A percentile compares a stretch with the other conserved stretches of the same genome.
Conservation (phyloP, 2,113 vertebrate species). For the Solea solea region DNA sequence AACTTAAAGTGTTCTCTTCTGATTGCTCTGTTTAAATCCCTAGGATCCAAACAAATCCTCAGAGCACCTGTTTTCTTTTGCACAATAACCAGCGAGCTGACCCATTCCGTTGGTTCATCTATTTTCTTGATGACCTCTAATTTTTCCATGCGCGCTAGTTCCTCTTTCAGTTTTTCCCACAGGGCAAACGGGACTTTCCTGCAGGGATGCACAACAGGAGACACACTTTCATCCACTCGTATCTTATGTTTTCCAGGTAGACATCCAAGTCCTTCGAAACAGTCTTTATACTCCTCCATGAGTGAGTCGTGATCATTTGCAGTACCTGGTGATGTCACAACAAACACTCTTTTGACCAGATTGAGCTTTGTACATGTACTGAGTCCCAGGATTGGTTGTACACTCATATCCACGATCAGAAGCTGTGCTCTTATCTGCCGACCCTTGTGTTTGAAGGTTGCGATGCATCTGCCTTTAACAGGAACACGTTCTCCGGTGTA, state of each 20-base stretch:
- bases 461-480: too few species aligned
- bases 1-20: conserved; percentile 18
- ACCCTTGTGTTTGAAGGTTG: too few species aligned
- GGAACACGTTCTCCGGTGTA: too few species aligned
- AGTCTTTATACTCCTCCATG: not conserved
- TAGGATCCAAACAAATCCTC: conserved; percentile 1
- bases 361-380: too few species aligned
- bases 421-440: too few species aligned
- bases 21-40: not conserved
- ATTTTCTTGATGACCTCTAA: not conserved
- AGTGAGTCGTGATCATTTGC: not conserved
- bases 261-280: not conserved
- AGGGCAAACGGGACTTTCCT: not conserved
- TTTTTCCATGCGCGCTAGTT: not conserved
- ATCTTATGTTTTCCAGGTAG: not conserved
- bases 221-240: too few species aligned
- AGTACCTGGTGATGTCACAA: too few species aligned
- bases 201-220: too few species aligned
- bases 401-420: too few species aligned
- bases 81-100: not conserved
- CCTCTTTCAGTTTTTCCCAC: not conserved
- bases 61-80: conserved; percentile 2
- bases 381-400: too few species aligned
- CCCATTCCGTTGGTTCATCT: not conserved
- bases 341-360: too few species aligned